Conservation (phyloP, 2,888 invertebrate genomes). For the Mythimna albipuncta region DNA sequence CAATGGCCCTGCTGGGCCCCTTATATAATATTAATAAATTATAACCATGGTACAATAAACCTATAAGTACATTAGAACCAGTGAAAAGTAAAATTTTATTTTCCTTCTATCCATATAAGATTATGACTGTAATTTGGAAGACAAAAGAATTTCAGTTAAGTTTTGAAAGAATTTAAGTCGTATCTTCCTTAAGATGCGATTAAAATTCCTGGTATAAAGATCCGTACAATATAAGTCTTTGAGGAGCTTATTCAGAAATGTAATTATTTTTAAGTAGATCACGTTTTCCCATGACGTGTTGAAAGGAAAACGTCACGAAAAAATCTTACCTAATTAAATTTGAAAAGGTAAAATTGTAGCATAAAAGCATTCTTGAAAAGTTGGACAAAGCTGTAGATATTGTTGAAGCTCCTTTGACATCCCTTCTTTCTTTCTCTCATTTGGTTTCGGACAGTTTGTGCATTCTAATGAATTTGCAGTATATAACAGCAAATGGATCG, state of each 20-base stretch:
- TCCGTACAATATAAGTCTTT: conserved; percentile 34
- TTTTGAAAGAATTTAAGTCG: conserved; percentile 26
- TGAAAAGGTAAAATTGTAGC: not conserved
- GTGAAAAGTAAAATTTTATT: not conserved
- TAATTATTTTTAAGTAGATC: conserved; percentile 30
- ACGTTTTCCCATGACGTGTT: conserved; percentile 10
- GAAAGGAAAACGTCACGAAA: not conserved
- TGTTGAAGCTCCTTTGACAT: too few species aligned
- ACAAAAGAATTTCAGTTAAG: conserved; percentile 11
- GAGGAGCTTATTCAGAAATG: conserved; percentile 39
- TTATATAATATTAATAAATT: too few species aligned
- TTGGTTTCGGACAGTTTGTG: too few species aligned
- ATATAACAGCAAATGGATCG: too few species aligned
- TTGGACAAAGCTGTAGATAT: too few species aligned
- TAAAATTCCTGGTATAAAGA: conserved; percentile 35
- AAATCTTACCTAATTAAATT: conserved; percentile 4
- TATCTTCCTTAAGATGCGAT: conserved; percentile 5
- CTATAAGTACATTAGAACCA: not conserved
- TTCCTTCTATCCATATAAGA: conserved; percentile 6
- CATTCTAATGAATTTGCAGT: too few species aligned
- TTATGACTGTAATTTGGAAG: conserved; percentile 12
- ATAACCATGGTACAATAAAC: too few species aligned
- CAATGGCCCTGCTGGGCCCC: too few species aligned
- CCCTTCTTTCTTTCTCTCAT: too few species aligned
- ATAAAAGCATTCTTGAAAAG: not conserved